Base-by-base conservation (phyloP, 1,140 invertebrate genomes). In the Drosophila ananassae region DNA sequence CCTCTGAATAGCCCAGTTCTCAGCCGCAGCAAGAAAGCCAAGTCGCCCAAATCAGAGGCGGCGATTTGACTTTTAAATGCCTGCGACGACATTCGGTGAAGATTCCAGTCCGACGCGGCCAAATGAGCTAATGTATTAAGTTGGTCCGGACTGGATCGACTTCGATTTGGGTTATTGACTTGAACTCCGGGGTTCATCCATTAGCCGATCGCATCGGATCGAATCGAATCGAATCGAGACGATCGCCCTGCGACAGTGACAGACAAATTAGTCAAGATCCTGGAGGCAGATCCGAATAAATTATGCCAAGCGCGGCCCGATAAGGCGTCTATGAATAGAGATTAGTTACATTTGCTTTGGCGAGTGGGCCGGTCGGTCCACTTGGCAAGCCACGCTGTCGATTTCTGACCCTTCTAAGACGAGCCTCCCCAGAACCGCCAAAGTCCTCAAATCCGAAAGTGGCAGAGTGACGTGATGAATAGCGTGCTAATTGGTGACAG, bases 401-500 rank as follows among this genome's bases (percentile, higher is more conserved):
- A 4, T 6, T 60, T 57, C 28, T 68, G 66, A 56, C 66, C 66
- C 66, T 69, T n/a, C 37, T 10, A 13, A 44, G 13, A 4, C 55
- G 55, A 79, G 63, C 77, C 71, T 50, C 46, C 44, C 46, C 17
- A 50, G 17, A 56, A 17, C 30, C 24, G 21, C 39, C 44, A 17
- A 63, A 63, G 52, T 48, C 51, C 30, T n/a, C 52, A 37, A 60
- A 44, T 44, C 41, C 46, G 41, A 69, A 56, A 69, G 41, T 46
- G 72, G 28, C 63, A 46, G 61, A 83, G 62, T 89, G 83, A 89
- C 74, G 68, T 91, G 89, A 91, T 91, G 89, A 91, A 91, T 91
- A 90, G 89, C 89, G 89, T 91, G 89, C 89, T 91, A 91, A 91
- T 91, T 91, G 89, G 79, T 91, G 89, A 89, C 89, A 91, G 89